Evolutionary conservation across 2,113 vertebrate genomes (phyloP).

Genomic region (Ceyx melanurus): DNA sequence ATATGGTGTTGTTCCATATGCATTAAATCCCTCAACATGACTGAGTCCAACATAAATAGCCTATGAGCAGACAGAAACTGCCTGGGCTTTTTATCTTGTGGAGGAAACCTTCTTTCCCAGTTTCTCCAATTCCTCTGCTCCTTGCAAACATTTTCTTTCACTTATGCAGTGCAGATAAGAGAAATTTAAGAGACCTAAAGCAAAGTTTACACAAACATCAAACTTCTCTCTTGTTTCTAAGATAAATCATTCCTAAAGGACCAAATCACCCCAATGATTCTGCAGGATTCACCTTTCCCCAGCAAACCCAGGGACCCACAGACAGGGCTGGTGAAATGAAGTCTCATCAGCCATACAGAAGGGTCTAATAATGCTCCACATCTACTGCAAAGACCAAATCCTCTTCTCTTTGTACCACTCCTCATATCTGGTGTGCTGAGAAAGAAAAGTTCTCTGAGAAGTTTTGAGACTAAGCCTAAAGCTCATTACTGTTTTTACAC

Average conservation of each 20-base stretch:
- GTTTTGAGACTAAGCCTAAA: not conserved
- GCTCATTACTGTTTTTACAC: not conserved
- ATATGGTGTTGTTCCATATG: rapidly evolving
- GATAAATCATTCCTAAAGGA: not conserved
- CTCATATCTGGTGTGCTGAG: not conserved
- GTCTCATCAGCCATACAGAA: not conserved
- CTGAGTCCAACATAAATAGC: not conserved
- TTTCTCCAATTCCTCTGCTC: not conserved
- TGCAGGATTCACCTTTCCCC: not conserved
- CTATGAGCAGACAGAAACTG: not conserved
- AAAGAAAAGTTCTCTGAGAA: not conserved
- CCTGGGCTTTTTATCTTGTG: not conserved
- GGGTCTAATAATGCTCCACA: not conserved
- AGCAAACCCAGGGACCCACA: not conserved
- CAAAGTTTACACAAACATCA: not conserved
- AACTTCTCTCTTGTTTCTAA: not conserved
- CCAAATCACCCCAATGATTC: not conserved
- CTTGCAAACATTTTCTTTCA: not conserved
- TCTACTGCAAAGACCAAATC: not conserved
- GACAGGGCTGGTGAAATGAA: not conserved
- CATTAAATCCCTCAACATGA: not conserved
- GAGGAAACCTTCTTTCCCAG: not conserved
- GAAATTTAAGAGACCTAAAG: not conserved
- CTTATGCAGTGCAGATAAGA: not conserved
- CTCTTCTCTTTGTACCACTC: not conserved